These are phyloP conservation scores for Phengaris arion DNA, from an alignment of 2,888 invertebrate genomes.

Conservation along the genomic window DNA sequence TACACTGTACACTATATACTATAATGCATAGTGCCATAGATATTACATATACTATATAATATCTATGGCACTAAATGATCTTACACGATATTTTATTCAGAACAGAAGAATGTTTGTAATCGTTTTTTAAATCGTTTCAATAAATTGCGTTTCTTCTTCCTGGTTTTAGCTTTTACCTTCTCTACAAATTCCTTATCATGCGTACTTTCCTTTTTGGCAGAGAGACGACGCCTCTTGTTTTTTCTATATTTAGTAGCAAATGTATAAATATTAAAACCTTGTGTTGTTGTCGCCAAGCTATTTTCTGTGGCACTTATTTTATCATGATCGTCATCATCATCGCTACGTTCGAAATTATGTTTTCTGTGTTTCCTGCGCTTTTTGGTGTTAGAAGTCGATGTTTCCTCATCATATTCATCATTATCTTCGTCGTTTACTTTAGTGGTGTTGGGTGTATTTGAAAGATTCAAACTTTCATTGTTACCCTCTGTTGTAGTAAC, in stretches of 20 bases:
- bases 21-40: too few relatives aligned
- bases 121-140: neutral
- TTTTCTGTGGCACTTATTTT: neutral
- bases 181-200: neutral
- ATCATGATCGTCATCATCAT: neutral
- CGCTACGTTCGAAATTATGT: neutral
- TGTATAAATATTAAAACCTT: conserved; percentile 2
- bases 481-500: neutral
- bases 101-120: conserved; percentile 2
- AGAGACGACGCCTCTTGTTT: neutral
- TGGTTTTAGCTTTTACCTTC: neutral
- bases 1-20: neutral
- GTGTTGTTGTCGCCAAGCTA: neutral
- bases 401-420: neutral
- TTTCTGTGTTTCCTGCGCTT: conserved; percentile 1
- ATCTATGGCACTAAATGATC: neutral
- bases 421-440: neutral
- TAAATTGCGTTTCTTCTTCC: neutral
- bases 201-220: neutral
- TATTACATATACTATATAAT: too few relatives aligned
- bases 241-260: conserved; percentile 2
- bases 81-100: neutral
- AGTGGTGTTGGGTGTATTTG: neutral
- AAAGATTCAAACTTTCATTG: neutral
- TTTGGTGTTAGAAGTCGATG: neutral